phyloP scores from a whole-genome alignment of 2,888 invertebrate species.

The Aporophyla nigra region DNA sequence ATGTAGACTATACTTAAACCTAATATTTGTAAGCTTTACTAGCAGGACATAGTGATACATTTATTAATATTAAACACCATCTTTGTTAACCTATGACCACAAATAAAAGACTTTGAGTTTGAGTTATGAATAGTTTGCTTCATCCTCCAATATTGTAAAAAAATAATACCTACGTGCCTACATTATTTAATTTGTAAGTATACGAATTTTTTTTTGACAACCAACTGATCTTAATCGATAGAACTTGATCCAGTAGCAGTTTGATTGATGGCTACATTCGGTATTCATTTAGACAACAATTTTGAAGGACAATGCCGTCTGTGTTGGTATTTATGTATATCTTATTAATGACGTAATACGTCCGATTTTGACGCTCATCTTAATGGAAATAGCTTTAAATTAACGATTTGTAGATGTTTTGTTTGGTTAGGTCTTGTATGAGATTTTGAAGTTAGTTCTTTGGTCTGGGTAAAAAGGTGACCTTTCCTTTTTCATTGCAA shows the following conservation, averaged over 20 bases:
- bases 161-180: no score
- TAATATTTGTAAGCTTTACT: no score
- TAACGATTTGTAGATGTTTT: neutral
- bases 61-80: no score
- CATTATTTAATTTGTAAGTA: no score
- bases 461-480: neutral
- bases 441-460: neutral
- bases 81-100: no score
- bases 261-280: conserved; percentile 43
- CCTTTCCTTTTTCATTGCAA: neutral
- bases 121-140: no score
- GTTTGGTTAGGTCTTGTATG: neutral
- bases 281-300: conserved; percentile 19
- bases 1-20: no score
- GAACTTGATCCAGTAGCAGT: conserved; percentile 1
- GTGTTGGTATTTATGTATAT: conserved; percentile 17
- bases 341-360: neutral
- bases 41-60: no score
- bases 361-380: neutral
- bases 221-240: conserved; percentile 33
- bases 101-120: no score
- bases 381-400: conserved; percentile 2
- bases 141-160: no score
- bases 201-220: conserved; percentile 29
- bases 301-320: conserved; percentile 23